Percentiles rank a stretch among this genome's conserved stretches.
Conservation (phyloP, 2,888 invertebrate species). For the Hedya salicella region DNA sequence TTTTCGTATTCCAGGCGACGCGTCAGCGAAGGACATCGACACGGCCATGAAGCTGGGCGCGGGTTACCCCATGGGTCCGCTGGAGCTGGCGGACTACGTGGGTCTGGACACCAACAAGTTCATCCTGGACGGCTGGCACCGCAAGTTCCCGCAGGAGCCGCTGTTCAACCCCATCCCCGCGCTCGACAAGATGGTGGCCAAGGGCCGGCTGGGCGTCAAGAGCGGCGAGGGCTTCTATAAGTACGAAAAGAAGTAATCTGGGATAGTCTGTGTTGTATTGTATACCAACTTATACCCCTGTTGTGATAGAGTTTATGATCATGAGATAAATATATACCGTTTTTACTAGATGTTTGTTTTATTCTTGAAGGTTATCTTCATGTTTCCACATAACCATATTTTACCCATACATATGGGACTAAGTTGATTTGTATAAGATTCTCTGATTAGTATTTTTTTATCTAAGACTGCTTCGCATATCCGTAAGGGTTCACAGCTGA, state of each 20-base stretch:
- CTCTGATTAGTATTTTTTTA: too few relatives aligned
- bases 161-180: slow-evolving; percentile 84
- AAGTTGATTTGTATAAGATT: too few relatives aligned
- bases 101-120: slow-evolving; percentile 92
- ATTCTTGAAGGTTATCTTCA: neutral
- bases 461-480: too few relatives aligned
- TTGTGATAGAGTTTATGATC: neutral
- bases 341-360: neutral
- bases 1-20: slow-evolving; percentile 84
- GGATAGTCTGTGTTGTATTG: too few relatives aligned
- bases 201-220: slow-evolving; percentile 92
- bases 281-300: neutral
- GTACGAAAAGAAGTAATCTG: slow-evolving; percentile 73
- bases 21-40: slow-evolving; percentile 91
- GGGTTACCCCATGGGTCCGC: slow-evolving; percentile 95
- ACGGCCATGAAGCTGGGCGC: slow-evolving; percentile 96
- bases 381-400: neutral
- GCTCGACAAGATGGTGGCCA: slow-evolving; percentile 88
- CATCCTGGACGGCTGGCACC: slow-evolving; percentile 88
- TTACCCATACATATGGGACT: too few relatives aligned
- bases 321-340: neutral
- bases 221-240: slow-evolving; percentile 94
- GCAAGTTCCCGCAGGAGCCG: slow-evolving; percentile 80
- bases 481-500: too few relatives aligned
- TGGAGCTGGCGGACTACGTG: slow-evolving; percentile 94